Conservation (phyloP, 2,888 invertebrate species). For the Epistrophe grossulariae region DNA sequence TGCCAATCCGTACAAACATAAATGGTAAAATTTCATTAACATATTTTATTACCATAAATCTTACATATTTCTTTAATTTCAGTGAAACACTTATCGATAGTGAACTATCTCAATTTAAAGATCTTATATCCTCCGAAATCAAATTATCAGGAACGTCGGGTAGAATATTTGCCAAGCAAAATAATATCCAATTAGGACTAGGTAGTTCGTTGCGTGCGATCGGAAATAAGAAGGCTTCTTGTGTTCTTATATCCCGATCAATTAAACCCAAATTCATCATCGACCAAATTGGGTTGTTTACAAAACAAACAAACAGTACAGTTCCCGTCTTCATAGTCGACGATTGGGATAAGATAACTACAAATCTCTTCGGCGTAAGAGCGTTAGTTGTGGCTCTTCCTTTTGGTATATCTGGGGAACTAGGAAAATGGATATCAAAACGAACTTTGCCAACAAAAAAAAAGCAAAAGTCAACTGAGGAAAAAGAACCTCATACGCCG, state of each 20-base stretch:
- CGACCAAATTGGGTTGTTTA: constrained; percentile 45
- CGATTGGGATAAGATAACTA: constrained; percentile 8
- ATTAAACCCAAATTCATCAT: constrained; percentile 60
- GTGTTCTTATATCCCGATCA: constrained; percentile 50
- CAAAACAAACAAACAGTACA: constrained; percentile 1
- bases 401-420: not conserved
- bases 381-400: constrained; percentile 33
- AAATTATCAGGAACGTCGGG: not conserved
- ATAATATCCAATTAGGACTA: constrained; percentile 49
- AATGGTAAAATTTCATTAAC: constrained; percentile 19
- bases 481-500: not conserved
- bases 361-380: constrained; percentile 28
- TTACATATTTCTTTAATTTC: constrained; percentile 4
- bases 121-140: constrained; percentile 26
- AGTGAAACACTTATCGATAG: constrained; percentile 23
- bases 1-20: constrained; percentile 43
- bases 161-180: constrained; percentile 3
- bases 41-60: too few relatives aligned
- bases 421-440: constrained; percentile 36
- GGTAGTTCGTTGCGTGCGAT: constrained; percentile 45
- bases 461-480: not conserved
- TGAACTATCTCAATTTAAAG: constrained; percentile 13
- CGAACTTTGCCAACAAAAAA: not conserved
- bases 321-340: constrained; percentile 25
- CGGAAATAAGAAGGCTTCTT: constrained; percentile 20